A percentile compares a stretch with the other conserved stretches of the same genome.
These are phyloP conservation scores for Drosophila persimilis DNA, from an alignment of 1,140 invertebrate species.

Conservation along the genomic window DNA sequence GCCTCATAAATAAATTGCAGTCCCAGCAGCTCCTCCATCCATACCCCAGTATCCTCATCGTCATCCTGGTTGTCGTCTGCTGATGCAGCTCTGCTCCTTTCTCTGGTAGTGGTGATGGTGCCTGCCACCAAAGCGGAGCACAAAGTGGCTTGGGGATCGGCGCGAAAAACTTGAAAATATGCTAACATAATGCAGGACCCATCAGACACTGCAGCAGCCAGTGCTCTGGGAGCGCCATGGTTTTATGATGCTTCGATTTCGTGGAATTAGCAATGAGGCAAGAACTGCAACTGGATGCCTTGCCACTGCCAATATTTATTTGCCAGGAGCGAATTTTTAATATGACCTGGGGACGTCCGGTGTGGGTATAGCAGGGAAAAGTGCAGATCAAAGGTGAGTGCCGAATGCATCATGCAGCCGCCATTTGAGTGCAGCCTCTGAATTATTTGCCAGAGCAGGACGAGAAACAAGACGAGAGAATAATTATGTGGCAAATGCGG, in stretches of 20 bases:
- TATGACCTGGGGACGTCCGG: constrained; percentile 27
- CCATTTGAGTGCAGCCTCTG: constrained; percentile 18
- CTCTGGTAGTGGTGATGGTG: background rate
- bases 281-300: constrained; percentile 23
- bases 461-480: background rate
- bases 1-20: constrained; percentile 66
- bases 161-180: constrained; percentile 61
- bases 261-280: constrained; percentile 61
- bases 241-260: constrained; percentile 67
- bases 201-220: constrained; percentile 7
- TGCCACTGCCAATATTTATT: constrained; percentile 41
- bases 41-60: constrained; percentile 2
- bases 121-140: constrained; percentile 28
- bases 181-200: constrained; percentile 56
- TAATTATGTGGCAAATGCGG: constrained; percentile 11
- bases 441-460: constrained; percentile 16
- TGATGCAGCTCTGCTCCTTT: constrained; percentile 22
- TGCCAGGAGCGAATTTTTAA: constrained; percentile 50
- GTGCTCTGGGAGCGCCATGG: constrained; percentile 42
- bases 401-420: constrained; percentile 20
- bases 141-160: constrained; percentile 50
- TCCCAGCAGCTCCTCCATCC: constrained; percentile 18
- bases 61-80: constrained; percentile 29
- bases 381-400: constrained; percentile 4
- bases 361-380: too few species aligned